phyloP scores from a whole-genome alignment of 2,797 vertebrate genomes.

The Ctenopoma multispine region DNA sequence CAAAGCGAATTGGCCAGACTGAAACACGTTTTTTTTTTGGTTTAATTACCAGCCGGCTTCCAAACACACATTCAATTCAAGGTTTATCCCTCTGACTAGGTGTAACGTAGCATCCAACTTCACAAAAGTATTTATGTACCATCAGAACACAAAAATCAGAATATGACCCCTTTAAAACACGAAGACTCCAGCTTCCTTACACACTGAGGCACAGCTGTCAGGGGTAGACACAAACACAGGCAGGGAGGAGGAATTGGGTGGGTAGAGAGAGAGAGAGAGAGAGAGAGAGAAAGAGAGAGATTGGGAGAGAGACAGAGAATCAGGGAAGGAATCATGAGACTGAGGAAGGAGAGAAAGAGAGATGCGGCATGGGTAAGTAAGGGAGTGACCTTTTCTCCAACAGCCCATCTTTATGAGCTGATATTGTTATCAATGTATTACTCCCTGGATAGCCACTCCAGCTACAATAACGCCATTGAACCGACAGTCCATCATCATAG shows the following conservation, averaged over 20 bases:
- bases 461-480: slow-evolving; percentile 82
- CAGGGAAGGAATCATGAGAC: slow-evolving; percentile 38
- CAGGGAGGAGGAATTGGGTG: slow-evolving; percentile 18
- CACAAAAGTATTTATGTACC: too few relatives aligned
- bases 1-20: too few relatives aligned
- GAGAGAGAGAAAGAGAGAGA: slow-evolving; percentile 23
- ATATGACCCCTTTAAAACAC: slow-evolving; percentile 52
- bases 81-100: too few relatives aligned
- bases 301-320: slow-evolving; percentile 35
- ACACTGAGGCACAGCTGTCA: slow-evolving; percentile 75
- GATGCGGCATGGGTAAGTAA: slow-evolving; percentile 52
- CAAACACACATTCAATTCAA: too few relatives aligned
- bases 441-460: slow-evolving; percentile 80
- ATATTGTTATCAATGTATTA: slow-evolving; percentile 85
- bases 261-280: slow-evolving; percentile 29
- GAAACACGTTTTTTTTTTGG: too few relatives aligned
- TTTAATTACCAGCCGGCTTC: too few relatives aligned
- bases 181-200: slow-evolving; percentile 81
- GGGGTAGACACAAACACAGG: slow-evolving; percentile 25
- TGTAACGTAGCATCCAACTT: too few relatives aligned
- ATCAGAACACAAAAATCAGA: too few relatives aligned
- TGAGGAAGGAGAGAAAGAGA: slow-evolving; percentile 23
- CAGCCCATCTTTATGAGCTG: slow-evolving; percentile 78
- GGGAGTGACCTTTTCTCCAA: slow-evolving; percentile 81
- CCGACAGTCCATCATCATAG: slow-evolving; percentile 81